Evolutionary conservation across 2,888 invertebrate genomes (phyloP).

Genomic region (Leptopilina drosophilae): DNA sequence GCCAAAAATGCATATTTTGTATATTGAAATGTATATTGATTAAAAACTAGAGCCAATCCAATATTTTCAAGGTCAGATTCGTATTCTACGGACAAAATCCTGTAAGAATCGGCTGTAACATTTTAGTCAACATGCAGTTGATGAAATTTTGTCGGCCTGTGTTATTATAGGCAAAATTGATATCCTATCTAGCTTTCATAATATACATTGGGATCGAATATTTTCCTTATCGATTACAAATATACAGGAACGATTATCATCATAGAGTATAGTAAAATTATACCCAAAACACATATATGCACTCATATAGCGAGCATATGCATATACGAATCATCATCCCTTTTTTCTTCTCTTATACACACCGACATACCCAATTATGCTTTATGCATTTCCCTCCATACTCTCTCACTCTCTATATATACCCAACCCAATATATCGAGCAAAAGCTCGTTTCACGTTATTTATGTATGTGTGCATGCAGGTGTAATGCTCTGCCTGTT

Average conservation of each 20-base stretch:
- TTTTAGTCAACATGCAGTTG: no score
- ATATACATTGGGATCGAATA: no score
- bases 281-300: conserved; percentile 13
- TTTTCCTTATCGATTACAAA: conserved; percentile 47
- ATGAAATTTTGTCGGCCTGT: no score
- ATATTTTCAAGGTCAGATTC: no score
- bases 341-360: conserved; percentile 24
- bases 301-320: conserved; percentile 18
- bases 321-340: conserved; percentile 42
- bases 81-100: no score
- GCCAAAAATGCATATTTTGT: no score
- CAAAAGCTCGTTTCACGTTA: conserved; percentile 21
- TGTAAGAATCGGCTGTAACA: no score
- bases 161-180: no score
- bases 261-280: conserved; percentile 45
- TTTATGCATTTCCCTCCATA: conserved; percentile 13
- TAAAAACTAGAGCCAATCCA: no score
- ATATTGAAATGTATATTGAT: no score
- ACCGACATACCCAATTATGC: conserved; percentile 25
- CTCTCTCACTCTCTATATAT: conserved; percentile 44
- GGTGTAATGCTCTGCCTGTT: conserved; percentile 44
- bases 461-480: conserved; percentile 31
- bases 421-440: conserved; percentile 44
- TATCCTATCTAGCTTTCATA: no score
- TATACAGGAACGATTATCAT: conserved; percentile 47